Base-by-base conservation (phyloP, 2,888 invertebrate genomes). In the Pecten maximus region DNA sequence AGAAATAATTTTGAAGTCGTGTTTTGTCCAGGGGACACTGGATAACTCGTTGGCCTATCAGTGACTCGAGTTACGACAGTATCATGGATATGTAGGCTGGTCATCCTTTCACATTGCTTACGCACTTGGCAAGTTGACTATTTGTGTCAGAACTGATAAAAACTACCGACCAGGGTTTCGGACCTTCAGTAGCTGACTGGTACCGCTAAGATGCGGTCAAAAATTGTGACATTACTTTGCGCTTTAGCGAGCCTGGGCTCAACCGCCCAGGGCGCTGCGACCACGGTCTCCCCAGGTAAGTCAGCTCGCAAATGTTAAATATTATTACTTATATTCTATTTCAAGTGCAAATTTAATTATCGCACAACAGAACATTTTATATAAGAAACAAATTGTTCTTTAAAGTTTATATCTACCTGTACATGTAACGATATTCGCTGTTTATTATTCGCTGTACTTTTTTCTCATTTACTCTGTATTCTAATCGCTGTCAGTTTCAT, bases 251-350 rank as follows among this genome's bases (percentile, higher is more conserved):
- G 93, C 90, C 90, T 92, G 74, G 89, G 90, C 40, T 44, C 74
- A 40, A 91, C 91, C 90, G 92, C 92, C 90, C 92, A 92, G 92
- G 93, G 93, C 90, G 94, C 94, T 35, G 93, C 91, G 12, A 94
- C 94, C 16, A 94, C 94, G 28, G 48, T 92, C 10, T 87, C 92
- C 23, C 87, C 91, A 54, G 40, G 86, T 60, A 89, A 88, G 88
- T 90, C 23, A 8, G 6, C 19, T 16, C 6, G 12, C 2, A 50
- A 19, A 19, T 19, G 50, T 50, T 50, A 50, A 50, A 50, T n/a
- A n/a, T n/a, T n/a, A n/a, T n/a, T n/a, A n/a, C n/a, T n/a, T n/a
- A n/a, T n/a, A n/a, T n/a, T n/a, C n/a, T n/a, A n/a, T n/a, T n/a
- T n/a, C n/a, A n/a, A n/a, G n/a, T n/a, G n/a, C n/a, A n/a, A n/a